A percentile compares a stretch with the other conserved stretches of the same genome.
phyloP scores from a whole-genome alignment of 2,888 invertebrate species.

The Germaria angustata region DNA sequence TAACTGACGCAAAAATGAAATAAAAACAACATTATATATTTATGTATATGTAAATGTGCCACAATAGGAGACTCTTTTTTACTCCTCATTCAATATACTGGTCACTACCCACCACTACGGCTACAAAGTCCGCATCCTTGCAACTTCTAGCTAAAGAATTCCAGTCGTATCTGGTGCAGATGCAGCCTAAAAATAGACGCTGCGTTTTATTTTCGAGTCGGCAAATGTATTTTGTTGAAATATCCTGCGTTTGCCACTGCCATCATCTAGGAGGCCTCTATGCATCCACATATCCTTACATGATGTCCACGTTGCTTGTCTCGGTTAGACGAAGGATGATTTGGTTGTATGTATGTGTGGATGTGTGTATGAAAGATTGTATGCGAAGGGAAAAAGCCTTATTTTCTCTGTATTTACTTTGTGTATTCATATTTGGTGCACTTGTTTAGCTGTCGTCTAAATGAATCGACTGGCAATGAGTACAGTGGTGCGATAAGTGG shows the following conservation, averaged over 20 bases:
- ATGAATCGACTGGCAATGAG: constrained; percentile 6
- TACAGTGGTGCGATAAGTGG: constrained; percentile 31
- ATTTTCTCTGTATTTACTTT: constrained; percentile 56
- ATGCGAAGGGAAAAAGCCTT: constrained; percentile 35
- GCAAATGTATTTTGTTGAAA: constrained; percentile 58
- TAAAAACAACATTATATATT: not conserved
- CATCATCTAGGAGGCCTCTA: constrained; percentile 49
- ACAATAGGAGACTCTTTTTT: constrained; percentile 35
- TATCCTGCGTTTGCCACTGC: constrained; percentile 63
- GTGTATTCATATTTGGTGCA: constrained; percentile 49
- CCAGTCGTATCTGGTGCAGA: constrained; percentile 24
- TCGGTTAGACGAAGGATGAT: constrained; percentile 20
- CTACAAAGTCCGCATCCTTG: not conserved
- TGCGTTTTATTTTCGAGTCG: constrained; percentile 48
- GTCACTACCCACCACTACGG: constrained; percentile 15
- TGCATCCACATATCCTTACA: constrained; percentile 34
- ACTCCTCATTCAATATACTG: constrained; percentile 37
- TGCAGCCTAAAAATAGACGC: constrained; percentile 8
- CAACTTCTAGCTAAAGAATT: not conserved
- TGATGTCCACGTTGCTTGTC: constrained; percentile 31
- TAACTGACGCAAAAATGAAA: constrained; percentile 20
- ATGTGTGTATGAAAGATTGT: not conserved
- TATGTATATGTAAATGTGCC: constrained; percentile 23
- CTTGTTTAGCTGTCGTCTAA: constrained; percentile 44
- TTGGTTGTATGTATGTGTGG: not conserved